These are phyloP conservation scores for Formica aserva DNA, from an alignment of 2,888 invertebrate species.

Conservation along the genomic window DNA sequence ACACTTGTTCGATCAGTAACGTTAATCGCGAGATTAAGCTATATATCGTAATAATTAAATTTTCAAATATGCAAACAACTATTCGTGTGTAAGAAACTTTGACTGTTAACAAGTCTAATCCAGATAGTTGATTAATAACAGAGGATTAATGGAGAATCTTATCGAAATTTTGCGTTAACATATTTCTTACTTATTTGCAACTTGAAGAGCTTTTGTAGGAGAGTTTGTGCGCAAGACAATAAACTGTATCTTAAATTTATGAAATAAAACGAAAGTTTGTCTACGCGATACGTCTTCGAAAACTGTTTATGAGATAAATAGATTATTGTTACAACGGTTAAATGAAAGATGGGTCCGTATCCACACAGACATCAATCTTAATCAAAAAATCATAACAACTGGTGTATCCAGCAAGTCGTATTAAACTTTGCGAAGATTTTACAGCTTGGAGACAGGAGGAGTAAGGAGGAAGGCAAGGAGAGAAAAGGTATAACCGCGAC, in stretches of 20 bases:
- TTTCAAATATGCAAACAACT: neutral
- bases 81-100: neutral
- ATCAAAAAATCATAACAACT: neutral
- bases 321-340: neutral
- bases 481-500: neutral
- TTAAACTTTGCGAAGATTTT: neutral
- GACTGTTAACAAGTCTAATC: neutral
- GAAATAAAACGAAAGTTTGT: neutral
- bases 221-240: neutral
- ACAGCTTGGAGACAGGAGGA: neutral
- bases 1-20: neutral
- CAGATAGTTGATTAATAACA: neutral
- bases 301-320: neutral
- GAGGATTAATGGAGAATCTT: neutral
- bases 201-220: neutral
- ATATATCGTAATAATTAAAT: neutral
- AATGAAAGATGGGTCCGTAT: neutral
- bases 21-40: neutral
- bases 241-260: neutral
- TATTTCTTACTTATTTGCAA: neutral
- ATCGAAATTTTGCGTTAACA: neutral
- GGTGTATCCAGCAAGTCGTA: neutral
- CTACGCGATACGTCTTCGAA: neutral
- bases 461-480: neutral
- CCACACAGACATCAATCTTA: neutral